Evolutionary conservation across 2,888 invertebrate species (phyloP).

Genomic region (Zele albiditarsus): DNA sequence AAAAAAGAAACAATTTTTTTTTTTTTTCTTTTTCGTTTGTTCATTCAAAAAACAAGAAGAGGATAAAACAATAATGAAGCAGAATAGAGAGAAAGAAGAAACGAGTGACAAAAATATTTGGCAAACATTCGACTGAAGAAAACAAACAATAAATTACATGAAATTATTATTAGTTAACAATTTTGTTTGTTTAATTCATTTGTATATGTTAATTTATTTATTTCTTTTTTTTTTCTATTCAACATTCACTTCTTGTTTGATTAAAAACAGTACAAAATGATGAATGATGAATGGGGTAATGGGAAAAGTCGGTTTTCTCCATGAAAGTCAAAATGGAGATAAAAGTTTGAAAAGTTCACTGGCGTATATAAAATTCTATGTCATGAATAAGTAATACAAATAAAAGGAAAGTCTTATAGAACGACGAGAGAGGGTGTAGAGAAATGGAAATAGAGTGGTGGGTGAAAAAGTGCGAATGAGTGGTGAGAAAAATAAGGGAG

Average conservation of each 20-base stretch:
- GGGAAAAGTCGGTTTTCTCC: slow-evolving; percentile 8
- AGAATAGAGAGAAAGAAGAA: too few relatives aligned
- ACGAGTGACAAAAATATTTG: too few relatives aligned
- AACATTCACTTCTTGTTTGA: neutral
- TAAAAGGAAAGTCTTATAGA: slow-evolving; percentile 43
- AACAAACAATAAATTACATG: too few relatives aligned
- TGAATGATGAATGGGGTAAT: neutral
- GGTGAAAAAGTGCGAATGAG: too few relatives aligned
- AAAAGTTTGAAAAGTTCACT: slow-evolving; percentile 44
- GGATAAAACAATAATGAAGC: too few relatives aligned
- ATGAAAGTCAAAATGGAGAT: slow-evolving; percentile 18
- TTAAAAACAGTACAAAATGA: neutral
- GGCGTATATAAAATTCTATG: slow-evolving; percentile 22
- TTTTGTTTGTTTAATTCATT: neutral
- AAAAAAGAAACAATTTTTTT: slow-evolving; percentile 17
- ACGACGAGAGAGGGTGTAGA: slow-evolving; percentile 28
- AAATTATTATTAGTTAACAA: too few relatives aligned
- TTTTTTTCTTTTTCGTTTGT: too few relatives aligned
- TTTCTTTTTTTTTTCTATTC: neutral
- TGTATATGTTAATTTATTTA: neutral
- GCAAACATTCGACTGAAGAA: too few relatives aligned
- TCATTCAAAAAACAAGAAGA: too few relatives aligned
- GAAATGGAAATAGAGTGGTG: slow-evolving; percentile 2
- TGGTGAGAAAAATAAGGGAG: neutral
- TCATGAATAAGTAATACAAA: slow-evolving; percentile 52